phyloP scores from a whole-genome alignment of 2,888 invertebrate genomes.

The Lasioglossum oenotherae region DNA sequence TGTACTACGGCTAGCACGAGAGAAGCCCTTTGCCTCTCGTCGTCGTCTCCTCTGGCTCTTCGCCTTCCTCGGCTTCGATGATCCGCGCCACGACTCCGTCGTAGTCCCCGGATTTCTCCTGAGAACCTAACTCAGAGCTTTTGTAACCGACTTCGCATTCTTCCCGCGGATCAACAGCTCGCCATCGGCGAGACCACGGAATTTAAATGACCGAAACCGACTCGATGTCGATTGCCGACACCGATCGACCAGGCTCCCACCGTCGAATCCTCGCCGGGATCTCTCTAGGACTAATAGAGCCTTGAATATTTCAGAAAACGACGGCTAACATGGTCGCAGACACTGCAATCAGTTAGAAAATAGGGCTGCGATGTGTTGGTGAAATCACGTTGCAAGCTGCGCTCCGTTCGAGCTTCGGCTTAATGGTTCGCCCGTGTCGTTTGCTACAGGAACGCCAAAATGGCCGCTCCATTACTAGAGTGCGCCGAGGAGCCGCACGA shows the following conservation, averaged over 20 bases:
- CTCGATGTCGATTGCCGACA: background rate
- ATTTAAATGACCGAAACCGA: slow-evolving; percentile 47
- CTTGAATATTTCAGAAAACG: background rate
- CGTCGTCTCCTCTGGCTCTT: slow-evolving; percentile 32
- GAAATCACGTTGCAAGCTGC: background rate
- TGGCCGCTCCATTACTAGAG: slow-evolving; percentile 1
- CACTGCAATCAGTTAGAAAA: background rate
- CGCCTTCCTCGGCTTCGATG: slow-evolving; percentile 50
- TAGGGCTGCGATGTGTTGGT: background rate
- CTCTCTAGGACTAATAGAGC: background rate
- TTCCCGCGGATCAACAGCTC: slow-evolving; percentile 47
- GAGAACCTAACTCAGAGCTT: slow-evolving; percentile 61
- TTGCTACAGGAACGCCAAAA: background rate
- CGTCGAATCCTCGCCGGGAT: background rate
- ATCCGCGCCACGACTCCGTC: slow-evolving; percentile 20
- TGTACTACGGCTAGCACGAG: slow-evolving; percentile 71
- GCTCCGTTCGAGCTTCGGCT: background rate
- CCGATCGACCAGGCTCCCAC: background rate
- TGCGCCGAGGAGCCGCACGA: background rate
- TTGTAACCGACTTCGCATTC: slow-evolving; percentile 62
- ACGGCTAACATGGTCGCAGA: background rate
- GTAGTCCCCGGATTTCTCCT: slow-evolving; percentile 48
- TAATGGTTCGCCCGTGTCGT: background rate
- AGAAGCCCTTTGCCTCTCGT: slow-evolving; percentile 64
- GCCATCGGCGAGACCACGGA: slow-evolving; percentile 53